Evolutionary conservation across 2,113 vertebrate species (phyloP).

Genomic region (Corythornis madagascariensis): DNA sequence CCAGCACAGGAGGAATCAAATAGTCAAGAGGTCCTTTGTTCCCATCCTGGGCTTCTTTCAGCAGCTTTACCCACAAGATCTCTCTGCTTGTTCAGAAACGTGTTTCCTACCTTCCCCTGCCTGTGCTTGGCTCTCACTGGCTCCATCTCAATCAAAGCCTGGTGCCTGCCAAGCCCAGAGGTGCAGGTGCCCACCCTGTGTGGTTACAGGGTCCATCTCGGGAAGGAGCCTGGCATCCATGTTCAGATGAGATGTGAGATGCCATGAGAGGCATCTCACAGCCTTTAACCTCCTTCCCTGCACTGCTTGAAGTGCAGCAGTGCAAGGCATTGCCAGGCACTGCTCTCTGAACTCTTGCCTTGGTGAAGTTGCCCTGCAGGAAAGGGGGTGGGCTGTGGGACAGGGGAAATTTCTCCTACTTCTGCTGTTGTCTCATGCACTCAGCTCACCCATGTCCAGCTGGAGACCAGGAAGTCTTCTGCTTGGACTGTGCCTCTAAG

Average conservation of each 20-base stretch:
- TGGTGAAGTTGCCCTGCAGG: not conserved
- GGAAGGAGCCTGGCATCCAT: not conserved
- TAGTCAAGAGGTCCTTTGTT: not conserved
- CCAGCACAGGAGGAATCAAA: not conserved
- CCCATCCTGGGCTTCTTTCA: not conserved
- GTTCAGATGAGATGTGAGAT: not conserved
- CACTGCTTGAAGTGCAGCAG: not conserved
- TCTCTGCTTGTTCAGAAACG: not conserved
- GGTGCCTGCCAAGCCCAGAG: not conserved
- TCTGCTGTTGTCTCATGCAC: not conserved
- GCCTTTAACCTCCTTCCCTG: not conserved
- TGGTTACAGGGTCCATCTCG: not conserved
- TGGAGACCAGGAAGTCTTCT: not conserved
- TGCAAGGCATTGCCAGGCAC: not conserved
- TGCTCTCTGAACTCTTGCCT: not conserved
- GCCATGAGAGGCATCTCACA: not conserved
- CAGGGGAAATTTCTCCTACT: not conserved
- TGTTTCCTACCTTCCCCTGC: not conserved
- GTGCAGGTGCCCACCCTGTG: not conserved
- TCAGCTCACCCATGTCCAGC: not conserved
- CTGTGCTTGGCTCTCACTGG: not conserved
- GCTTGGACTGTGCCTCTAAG: not conserved
- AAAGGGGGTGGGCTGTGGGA: not conserved
- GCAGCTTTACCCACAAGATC: not conserved
- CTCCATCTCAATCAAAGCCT: not conserved